Evolutionary conservation across 2,113 vertebrate genomes (phyloP).

Genomic region (Geococcyx californianus): DNA sequence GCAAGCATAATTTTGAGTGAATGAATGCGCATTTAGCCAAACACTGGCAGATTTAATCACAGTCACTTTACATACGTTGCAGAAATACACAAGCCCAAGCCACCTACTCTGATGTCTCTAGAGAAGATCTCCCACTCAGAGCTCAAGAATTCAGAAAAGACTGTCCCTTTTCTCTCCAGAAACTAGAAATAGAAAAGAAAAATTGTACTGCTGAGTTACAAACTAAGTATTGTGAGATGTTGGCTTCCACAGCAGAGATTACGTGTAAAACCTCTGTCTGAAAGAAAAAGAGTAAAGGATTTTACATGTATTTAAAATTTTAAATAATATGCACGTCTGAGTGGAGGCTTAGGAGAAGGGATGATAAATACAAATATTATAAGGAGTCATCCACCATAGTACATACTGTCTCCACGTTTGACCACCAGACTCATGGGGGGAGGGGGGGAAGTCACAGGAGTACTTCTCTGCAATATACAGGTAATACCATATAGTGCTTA

Average conservation of each 20-base stretch:
- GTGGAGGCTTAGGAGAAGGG: not conserved
- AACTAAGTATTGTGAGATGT: not conserved
- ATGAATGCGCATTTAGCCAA: slow-evolving; percentile 11
- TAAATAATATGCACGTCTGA: not conserved
- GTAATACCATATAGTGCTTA: not conserved
- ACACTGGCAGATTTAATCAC: slow-evolving; percentile 28
- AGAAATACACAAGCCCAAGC: slow-evolving; percentile 57
- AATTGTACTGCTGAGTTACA: slow-evolving; percentile 4
- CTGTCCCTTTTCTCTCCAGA: slow-evolving; percentile 35
- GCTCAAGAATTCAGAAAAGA: slow-evolving; percentile 46
- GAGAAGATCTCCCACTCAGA: slow-evolving; percentile 62
- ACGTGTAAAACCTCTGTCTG: not conserved
- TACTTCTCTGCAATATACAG: not conserved
- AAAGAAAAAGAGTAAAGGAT: not conserved
- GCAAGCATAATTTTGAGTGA: not conserved
- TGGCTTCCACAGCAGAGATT: not conserved
- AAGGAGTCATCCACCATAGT: not conserved
- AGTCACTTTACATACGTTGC: slow-evolving; percentile 19
- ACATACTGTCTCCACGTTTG: not conserved
- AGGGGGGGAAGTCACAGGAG: not conserved
- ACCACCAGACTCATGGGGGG: not conserved
- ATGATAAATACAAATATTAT: not conserved
- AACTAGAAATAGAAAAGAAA: slow-evolving; percentile 49
- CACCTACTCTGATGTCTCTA: slow-evolving; percentile 58
- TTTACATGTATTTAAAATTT: not conserved